Evolutionary conservation across 2,113 vertebrate genomes (phyloP), one percentile per base, ranked within the genome.

Genomic region (Myotis yumanensis): DNA sequence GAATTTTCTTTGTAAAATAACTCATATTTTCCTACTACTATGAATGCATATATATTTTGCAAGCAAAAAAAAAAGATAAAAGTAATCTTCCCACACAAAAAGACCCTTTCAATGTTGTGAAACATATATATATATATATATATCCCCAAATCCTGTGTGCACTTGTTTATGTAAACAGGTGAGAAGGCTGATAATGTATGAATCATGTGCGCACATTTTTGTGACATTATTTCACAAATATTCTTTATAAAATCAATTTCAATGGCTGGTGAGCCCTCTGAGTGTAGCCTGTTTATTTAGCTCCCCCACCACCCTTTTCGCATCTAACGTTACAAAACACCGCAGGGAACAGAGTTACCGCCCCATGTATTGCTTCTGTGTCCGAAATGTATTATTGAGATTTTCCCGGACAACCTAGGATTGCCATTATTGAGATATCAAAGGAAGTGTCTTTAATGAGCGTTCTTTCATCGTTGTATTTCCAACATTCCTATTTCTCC

Each of bases 401-500:
- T 3, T 20, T 30, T 51, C n/a, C 25, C 28, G 8, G 77, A 30
- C 72, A 40, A 37, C 12, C 8, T 16, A n/a, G 11, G 72, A 66
- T 15, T 62, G 48, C 87, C 80, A 30, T 82, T 71, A 46, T 22
- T n/a, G 9, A 23, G 32, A 14, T 25, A 30, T 23, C 62, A 59
- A 62, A 86, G 73, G 46, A 71, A 92, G 90, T 35, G 35, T 82
- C 80, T 77, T 83, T 25, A 64, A 69, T 15, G 52, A 81, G 73
- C 12, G 11, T 25, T 57, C 22, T 79, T 87, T 88, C 73, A 52
- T 91, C 68, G 28, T 62, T 81, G 25, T 69, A 54, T 66, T 92
- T 81, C 85, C 88, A 75, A 5, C 64, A 75, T 86, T 90, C 62
- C 68, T 66, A 46, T 83, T 68, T 90, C 90, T 83, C 73, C 75